Percentiles rank a stretch among this genome's conserved stretches.
phyloP scores from a whole-genome alignment of 1,140 invertebrate species.

The Listronotus oregonensis region DNA sequence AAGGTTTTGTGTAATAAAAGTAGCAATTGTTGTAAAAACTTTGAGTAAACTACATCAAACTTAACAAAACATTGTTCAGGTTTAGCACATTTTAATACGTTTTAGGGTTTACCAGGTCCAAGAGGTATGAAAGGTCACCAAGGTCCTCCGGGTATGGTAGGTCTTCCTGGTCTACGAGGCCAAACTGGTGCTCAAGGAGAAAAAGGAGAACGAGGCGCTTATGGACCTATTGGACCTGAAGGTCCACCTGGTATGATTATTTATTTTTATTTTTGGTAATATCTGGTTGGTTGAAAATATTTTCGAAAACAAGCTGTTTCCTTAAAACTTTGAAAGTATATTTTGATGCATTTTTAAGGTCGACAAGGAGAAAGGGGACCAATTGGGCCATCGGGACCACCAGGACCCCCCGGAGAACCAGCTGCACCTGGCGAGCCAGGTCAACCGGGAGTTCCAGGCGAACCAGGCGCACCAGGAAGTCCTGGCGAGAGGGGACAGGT shows the following conservation, averaged over 20 bases:
- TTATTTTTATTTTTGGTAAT: neutral
- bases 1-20: no score
- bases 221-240: constrained; percentile 66
- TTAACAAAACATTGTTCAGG: no score
- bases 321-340: neutral
- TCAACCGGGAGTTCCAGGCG: constrained; percentile 71
- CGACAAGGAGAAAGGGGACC: constrained; percentile 65
- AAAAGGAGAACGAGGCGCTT: constrained; percentile 73
- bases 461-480: constrained; percentile 70
- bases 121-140: constrained; percentile 76
- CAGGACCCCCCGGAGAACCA: constrained; percentile 76
- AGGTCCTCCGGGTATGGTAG: constrained; percentile 73
- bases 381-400: constrained; percentile 69
- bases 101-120: constrained; percentile 68
- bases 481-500: constrained; percentile 69
- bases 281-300: neutral
- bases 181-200: constrained; percentile 65
- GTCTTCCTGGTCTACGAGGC: constrained; percentile 73
- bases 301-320: neutral
- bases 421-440: constrained; percentile 77
- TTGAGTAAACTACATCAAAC: no score
- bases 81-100: no score
- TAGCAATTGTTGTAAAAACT: no score
- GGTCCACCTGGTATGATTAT: constrained; percentile 63
- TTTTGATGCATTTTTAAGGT: constrained; percentile 5